Base-by-base conservation (phyloP, 2,797 vertebrate genomes). In the Sternarchorhynchus goeldii region DNA sequence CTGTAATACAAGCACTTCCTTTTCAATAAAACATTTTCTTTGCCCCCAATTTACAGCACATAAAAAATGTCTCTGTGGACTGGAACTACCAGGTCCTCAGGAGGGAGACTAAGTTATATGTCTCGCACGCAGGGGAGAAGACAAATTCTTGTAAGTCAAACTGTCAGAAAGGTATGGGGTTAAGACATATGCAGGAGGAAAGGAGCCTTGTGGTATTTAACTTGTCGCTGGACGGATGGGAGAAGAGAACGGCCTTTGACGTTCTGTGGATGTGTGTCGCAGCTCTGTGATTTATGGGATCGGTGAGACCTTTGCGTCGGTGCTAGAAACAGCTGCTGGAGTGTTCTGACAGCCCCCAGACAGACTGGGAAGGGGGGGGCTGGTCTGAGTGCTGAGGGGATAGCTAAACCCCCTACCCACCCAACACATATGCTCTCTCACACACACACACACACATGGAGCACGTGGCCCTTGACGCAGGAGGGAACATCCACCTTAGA, bases 301-400 rank as follows among this genome's bases (percentile, higher is more conserved):
- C 16, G 55, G 25, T n/a, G 76, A 81, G 79, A 39, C 74, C 71
- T 81, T 59, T 25, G 65, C 71, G 59, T 74, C 17, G 32, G 41
- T 75, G 75, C 45, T 78, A 75, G 76, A 78, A 83, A 72, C 82
- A 83, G 79, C 82, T 83, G 82, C 79, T 64, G 65, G 74, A 81
- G 79, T 55, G 67, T 72, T 83, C 72, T 76, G 79, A 81, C 76
- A 83, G 82, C 68, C 57, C 41, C n/a, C 60, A 72, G 73, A 76
- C 56, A 70, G 76, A 1, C n/a, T 34, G 57, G 25, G 18, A 41
- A 50, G 18, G 65, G 29, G 50, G 31, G 31, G 31, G 68, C 31
- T 10, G 14, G 31, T 36, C 18, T 58, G 56, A 21, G 56, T 12
- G 10, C 45, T 50, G 45, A 18, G 45, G 8, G 73, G 65, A 72